These are phyloP conservation scores for Penaeus chinensis DNA, from an alignment of 1,140 invertebrate genomes.

Conservation along the genomic window DNA sequence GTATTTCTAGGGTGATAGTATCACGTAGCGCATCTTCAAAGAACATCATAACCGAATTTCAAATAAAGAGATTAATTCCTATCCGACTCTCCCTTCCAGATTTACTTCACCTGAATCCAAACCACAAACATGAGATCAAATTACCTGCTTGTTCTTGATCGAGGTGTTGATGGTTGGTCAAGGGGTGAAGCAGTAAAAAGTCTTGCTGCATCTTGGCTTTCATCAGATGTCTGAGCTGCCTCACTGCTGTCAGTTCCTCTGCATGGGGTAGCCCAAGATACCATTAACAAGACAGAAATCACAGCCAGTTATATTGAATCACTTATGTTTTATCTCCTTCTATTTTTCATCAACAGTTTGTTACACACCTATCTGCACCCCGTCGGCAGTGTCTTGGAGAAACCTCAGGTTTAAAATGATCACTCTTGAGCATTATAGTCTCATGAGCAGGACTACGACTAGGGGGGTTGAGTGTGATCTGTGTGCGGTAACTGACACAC, in stretches of 20 bases:
- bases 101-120: not conserved
- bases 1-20: too few relatives aligned
- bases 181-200: constrained; percentile 48
- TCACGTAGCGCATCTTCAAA: too few relatives aligned
- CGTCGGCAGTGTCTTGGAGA: constrained; percentile 71
- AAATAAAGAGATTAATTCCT: too few relatives aligned
- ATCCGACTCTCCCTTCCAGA: too few relatives aligned
- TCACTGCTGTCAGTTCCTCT: constrained; percentile 48
- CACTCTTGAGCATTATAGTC: constrained; percentile 87
- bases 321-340: not conserved
- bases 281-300: too few relatives aligned
- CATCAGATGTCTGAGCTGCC: constrained; percentile 50
- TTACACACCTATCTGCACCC: constrained; percentile 38
- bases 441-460: constrained; percentile 31
- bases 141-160: constrained; percentile 55
- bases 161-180: constrained; percentile 55
- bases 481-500: constrained; percentile 48
- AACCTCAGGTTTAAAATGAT: constrained; percentile 85
- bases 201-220: constrained; percentile 45
- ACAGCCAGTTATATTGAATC: not conserved
- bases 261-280: not conserved
- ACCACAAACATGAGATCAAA: not conserved
- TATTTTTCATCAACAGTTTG: not conserved
- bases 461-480: constrained; percentile 40
- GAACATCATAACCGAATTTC: too few relatives aligned